Evolutionary conservation across 2,888 invertebrate species (phyloP), one percentile per base, ranked within the genome.

Genomic region (Dolomedes plantarius): DNA sequence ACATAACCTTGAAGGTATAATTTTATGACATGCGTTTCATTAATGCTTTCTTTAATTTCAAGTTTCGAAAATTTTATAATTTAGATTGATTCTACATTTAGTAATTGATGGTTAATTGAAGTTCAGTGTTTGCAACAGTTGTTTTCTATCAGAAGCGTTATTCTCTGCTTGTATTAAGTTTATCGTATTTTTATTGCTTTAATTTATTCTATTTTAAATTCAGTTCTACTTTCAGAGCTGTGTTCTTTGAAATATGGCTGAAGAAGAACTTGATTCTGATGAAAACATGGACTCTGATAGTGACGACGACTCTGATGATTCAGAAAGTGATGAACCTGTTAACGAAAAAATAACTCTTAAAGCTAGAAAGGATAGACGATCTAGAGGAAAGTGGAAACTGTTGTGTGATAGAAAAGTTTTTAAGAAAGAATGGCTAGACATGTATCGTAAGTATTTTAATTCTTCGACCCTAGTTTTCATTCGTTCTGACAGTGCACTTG

Each of bases 401-500:
- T 65, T 77, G 36, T 73, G 65, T 62, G 65, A 77, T 19, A 77
- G 39, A 16, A 50, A 36, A 62, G 29, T 32, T 11, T 85, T 85
- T 23, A 77, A 67, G 62, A 85, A 78, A 68, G 83, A 77, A 32
- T 85, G 62, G 71, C 19, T 73, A 5, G 73, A 77, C n/a, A 27
- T 76, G 39, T 85, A 73, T 73, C 77, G 83, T 85, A 77, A 56
- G 83, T 77, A 27, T 71, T 71, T 32, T 23, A 9, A 23, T 23
- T 39, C 3, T 39, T 9, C 56, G 27, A 11, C 9, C n/a, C 56
- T 39, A 46, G 6, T 27, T 62, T 62, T 0, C 32, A 23, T 5
- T 74, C 23, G 62, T 0, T 46, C 0, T 11, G 65, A 0, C 7
- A 6, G 28, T 11, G 28, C 27, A 19, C 7, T 13, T 9, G 28